phyloP scores from a whole-genome alignment of 2,888 invertebrate species.

The Agrochola circellaris region DNA sequence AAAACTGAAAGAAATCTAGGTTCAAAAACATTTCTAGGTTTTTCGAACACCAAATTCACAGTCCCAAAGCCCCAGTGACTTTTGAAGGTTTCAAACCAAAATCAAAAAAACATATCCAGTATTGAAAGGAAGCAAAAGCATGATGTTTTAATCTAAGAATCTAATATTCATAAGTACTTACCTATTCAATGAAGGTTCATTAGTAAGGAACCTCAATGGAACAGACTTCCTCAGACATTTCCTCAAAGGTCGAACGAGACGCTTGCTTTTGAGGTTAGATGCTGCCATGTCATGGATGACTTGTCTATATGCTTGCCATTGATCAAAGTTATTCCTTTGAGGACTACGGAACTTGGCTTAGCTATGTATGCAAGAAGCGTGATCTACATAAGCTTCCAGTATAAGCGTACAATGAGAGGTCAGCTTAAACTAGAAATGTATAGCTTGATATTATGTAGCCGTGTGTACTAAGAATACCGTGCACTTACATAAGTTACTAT shows the following conservation, averaged over 20 bases:
- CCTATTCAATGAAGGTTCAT: neutral
- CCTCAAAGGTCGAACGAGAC: conserved; percentile 2
- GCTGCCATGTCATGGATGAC: neutral
- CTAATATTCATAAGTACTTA: neutral
- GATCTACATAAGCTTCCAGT: neutral
- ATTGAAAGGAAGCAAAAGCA: neutral
- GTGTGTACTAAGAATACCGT: neutral
- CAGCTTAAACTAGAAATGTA: too few species aligned
- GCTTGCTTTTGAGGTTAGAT: neutral
- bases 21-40: too few species aligned
- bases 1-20: too few species aligned
- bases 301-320: conserved; percentile 6
- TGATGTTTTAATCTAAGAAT: neutral
- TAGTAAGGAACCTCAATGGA: neutral
- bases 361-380: neutral
- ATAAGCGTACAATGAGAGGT: too few species aligned
- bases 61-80: too few species aligned
- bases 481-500: neutral
- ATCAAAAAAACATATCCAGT: too few species aligned
- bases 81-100: too few species aligned
- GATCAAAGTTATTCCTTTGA: conserved; percentile 21
- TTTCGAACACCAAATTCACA: too few species aligned
- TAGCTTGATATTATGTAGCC: too few species aligned
- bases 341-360: neutral
- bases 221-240: neutral